Base-by-base conservation (phyloP, 2,888 invertebrate species). In the Melolontha melolontha region DNA sequence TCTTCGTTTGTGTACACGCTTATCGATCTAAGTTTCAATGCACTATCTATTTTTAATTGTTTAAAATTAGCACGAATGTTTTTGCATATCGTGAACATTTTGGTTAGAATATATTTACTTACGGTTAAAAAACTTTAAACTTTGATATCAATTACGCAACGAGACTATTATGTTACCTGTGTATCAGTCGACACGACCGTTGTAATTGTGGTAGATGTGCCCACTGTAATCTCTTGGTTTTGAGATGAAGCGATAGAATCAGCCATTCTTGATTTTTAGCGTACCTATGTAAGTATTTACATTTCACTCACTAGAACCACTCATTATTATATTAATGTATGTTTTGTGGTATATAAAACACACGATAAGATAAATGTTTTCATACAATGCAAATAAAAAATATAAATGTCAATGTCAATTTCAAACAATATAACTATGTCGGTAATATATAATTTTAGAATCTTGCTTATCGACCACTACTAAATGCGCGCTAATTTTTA, bases 181-280 rank as follows among this genome's bases (percentile, higher is more conserved):
- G 78, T 77, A 71, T 81, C 81, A 68, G 78, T 76, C 63, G 78
- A 68, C 47, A 79, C 78, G 62, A 82, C 63, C 42, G 67, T 75
- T 67, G 82, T 82, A 72, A 81, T 77, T 42, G 81, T 81, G 40
- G 80, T 78, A 52, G 81, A 81, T 42, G 81, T 78, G 34, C 67
- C 65, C 22, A 70, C 69, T 40, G 70, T 42, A 66, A 66, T 66
- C 39, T 66, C 67, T 66, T 71, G 66, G 27, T 67, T 44, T 27
- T 51, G 74, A 51, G 75, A 65, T 64, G 75, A 67, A 47, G 66
- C n/a, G 34, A 62, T 63, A 42, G 74, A 71, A 62, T 76, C 76
- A 27, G 75, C 74, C 76, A 76, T 76, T 65, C 68, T 72, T 44
- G 49, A 40, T 34, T 47, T 62, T 47, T 47, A 29, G 47, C 47